phyloP scores from a whole-genome alignment of 1,140 invertebrate genomes.

The Papilio dardanus region DNA sequence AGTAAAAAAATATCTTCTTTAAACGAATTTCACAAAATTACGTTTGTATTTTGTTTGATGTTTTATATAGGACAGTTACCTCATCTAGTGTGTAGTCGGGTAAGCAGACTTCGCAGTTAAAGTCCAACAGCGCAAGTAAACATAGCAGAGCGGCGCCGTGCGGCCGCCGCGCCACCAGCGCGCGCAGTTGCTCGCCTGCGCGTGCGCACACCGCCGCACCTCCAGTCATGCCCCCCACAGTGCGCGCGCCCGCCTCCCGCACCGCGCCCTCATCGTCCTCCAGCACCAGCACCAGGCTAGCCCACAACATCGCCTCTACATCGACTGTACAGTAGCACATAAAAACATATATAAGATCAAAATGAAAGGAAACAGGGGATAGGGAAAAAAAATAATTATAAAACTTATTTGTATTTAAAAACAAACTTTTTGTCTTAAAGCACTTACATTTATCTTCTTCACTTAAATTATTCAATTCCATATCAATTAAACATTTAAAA shows the following conservation, averaged over 20 bases:
- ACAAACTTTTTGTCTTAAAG: neutral
- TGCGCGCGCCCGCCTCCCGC: constrained; percentile 26
- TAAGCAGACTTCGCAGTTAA: constrained; percentile 57
- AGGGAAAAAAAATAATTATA: too few species aligned
- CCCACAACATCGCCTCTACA: constrained; percentile 55
- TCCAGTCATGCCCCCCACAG: neutral
- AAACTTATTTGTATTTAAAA: neutral
- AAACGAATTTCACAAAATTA: too few species aligned
- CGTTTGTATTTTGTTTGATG: neutral
- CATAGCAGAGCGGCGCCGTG: constrained; percentile 41
- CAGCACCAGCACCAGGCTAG: constrained; percentile 54
- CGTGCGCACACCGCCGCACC: neutral
- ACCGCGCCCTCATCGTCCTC: constrained; percentile 61
- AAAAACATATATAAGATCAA: too few species aligned
- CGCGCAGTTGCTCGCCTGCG: constrained; percentile 34
- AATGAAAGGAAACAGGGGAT: too few species aligned
- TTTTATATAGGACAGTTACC: constrained; percentile 40
- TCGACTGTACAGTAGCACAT: constrained; percentile 64
- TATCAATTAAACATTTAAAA: constrained; percentile 48
- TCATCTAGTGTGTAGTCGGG: constrained; percentile 62
- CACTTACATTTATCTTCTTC: constrained; percentile 64
- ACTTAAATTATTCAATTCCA: constrained; percentile 46
- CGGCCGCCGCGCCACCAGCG: neutral
- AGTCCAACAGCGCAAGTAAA: constrained; percentile 59
- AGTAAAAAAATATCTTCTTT: neutral